Percentiles rank a stretch among this genome's conserved stretches.
phyloP scores from a whole-genome alignment of 2,888 invertebrate species.

The Nezara viridula region DNA sequence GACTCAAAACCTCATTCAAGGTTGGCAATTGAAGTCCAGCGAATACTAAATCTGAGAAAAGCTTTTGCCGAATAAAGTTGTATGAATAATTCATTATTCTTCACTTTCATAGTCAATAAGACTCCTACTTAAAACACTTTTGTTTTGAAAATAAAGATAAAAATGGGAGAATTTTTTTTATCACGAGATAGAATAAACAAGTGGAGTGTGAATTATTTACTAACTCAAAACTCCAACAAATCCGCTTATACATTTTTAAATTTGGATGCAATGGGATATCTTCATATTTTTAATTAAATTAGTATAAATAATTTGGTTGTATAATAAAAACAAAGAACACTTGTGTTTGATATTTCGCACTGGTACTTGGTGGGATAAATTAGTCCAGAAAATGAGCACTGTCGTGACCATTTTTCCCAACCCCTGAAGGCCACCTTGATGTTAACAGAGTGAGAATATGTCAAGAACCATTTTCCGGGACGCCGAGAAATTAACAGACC shows the following conservation, averaged over 20 bases:
- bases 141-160: conserved; percentile 21
- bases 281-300: too few species aligned
- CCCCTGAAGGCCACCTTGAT: too few species aligned
- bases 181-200: neutral
- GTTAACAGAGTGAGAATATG: too few species aligned
- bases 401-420: too few species aligned
- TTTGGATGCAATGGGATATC: too few species aligned
- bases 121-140: conserved; percentile 16
- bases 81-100: conserved; percentile 7
- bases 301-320: too few species aligned
- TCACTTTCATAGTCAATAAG: conserved; percentile 35
- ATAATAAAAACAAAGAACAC: too few species aligned
- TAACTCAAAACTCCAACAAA: neutral
- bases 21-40: conserved; percentile 12
- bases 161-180: neutral
- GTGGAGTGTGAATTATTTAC: neutral
- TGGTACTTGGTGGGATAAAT: too few species aligned
- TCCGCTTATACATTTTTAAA: neutral
- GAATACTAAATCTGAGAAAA: conserved; percentile 16
- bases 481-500: too few species aligned
- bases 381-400: too few species aligned
- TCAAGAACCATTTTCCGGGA: too few species aligned
- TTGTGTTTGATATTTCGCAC: too few species aligned
- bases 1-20: neutral
- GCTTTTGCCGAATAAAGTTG: conserved; percentile 20